Conservation (phyloP, 2,888 invertebrate genomes). For the Lepidochrysops patricia region DNA sequence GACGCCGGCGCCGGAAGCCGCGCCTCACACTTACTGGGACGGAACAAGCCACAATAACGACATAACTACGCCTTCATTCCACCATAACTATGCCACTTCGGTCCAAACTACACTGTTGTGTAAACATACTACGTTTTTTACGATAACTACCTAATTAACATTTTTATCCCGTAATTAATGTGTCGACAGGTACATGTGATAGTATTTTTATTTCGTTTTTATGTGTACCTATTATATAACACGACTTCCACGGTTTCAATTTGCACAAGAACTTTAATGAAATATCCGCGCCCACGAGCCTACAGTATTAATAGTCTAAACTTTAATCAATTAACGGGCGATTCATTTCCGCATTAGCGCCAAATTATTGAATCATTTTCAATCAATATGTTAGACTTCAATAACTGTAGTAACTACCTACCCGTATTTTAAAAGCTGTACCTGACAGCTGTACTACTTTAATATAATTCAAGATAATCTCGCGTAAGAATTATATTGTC, state of each 20-base stretch:
- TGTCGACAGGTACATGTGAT: neutral
- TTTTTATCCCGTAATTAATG: neutral
- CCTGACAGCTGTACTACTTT: too few relatives aligned
- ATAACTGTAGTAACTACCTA: too few relatives aligned
- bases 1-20: conserved; percentile 67
- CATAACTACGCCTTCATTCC: neutral
- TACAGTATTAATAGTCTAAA: neutral
- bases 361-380: neutral
- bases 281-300: neutral
- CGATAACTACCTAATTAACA: neutral
- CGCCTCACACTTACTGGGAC: conserved; percentile 50
- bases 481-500: too few relatives aligned
- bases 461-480: too few relatives aligned
- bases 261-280: neutral
- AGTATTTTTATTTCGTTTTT: neutral
- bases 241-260: neutral
- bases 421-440: too few relatives aligned
- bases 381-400: neutral
- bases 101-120: neutral
- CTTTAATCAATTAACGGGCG: too few relatives aligned
- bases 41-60: conserved; percentile 34
- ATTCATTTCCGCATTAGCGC: neutral
- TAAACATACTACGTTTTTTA: neutral
- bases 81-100: conserved; percentile 25
- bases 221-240: neutral